Percentiles rank a stretch among this genome's conserved stretches.
Evolutionary conservation across 2,113 vertebrate species (phyloP).

Genomic region (Polypterus bichir): DNA sequence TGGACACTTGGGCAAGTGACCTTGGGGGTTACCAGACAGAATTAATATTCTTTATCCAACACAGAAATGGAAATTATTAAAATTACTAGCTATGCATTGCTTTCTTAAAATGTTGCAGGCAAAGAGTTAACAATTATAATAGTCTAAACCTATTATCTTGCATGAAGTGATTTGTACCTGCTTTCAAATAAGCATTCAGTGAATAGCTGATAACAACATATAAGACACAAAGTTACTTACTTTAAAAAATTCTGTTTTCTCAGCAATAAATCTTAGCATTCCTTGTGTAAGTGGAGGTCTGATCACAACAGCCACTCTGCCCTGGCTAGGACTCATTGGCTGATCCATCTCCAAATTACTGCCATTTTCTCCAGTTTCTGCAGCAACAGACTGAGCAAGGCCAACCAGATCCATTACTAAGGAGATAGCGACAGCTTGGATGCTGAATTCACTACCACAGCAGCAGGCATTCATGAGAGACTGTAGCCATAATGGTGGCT

Average conservation of each 20-base stretch:
- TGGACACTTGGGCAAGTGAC: no score
- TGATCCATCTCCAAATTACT: slow-evolving; percentile 60
- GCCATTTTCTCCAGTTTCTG: slow-evolving; percentile 76
- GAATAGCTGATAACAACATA: no score
- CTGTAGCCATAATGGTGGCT: slow-evolving; percentile 79
- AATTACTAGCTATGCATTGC: no score
- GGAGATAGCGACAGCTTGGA: slow-evolving; percentile 78
- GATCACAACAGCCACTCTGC: slow-evolving; percentile 90
- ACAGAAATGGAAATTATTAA: no score
- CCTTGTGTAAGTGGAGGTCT: slow-evolving; percentile 87
- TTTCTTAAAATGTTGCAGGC: no score
- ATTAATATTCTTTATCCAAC: no score
- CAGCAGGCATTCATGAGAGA: slow-evolving; percentile 86
- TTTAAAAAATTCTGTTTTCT: slow-evolving; percentile 94
- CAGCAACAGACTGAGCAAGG: slow-evolving; percentile 79
- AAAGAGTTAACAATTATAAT: no score
- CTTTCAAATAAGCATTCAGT: no score
- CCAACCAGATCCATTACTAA: slow-evolving; percentile 94
- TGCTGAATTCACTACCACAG: slow-evolving; percentile 66
- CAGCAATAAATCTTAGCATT: slow-evolving; percentile 81
- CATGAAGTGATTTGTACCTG: no score
- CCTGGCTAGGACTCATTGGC: slow-evolving; percentile 86
- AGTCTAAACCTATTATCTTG: no score
- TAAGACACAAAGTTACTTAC: slow-evolving; percentile 33
- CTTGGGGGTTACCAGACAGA: no score